phyloP scores from a whole-genome alignment of 2,113 vertebrate species.

The Peromyscus californicus region DNA sequence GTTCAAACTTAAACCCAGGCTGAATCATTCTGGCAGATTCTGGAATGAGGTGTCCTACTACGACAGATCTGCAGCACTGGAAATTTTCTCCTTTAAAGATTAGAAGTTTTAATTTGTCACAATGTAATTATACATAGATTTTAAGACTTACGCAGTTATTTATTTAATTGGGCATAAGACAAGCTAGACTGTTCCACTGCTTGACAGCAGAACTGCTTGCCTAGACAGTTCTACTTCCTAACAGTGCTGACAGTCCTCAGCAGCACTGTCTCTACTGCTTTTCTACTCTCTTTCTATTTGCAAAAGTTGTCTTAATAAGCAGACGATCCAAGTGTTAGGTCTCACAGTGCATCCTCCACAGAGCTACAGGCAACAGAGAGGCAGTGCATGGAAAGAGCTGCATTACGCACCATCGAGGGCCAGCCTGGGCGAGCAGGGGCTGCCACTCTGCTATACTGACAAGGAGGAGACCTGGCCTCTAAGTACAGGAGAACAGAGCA shows the following conservation, averaged over 20 bases:
- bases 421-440: neutral
- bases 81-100: slow-evolving; percentile 29
- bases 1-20: neutral
- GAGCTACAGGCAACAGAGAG: neutral
- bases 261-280: neutral
- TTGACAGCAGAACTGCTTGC: neutral
- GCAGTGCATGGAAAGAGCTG: neutral
- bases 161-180: slow-evolving; percentile 24
- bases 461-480: neutral
- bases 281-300: neutral
- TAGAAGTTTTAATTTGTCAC: neutral
- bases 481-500: neutral
- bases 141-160: neutral
- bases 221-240: neutral
- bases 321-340: neutral
- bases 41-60: neutral
- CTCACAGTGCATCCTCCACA: neutral
- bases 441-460: neutral
- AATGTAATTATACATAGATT: neutral
- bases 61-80: neutral
- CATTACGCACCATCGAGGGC: neutral
- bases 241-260: neutral
- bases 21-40: neutral
- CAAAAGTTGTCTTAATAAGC: neutral
- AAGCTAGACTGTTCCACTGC: neutral